Evolutionary conservation across 1,140 invertebrate species (phyloP), one percentile per base, ranked within the genome.

Genomic region (Brachionus angularis): DNA sequence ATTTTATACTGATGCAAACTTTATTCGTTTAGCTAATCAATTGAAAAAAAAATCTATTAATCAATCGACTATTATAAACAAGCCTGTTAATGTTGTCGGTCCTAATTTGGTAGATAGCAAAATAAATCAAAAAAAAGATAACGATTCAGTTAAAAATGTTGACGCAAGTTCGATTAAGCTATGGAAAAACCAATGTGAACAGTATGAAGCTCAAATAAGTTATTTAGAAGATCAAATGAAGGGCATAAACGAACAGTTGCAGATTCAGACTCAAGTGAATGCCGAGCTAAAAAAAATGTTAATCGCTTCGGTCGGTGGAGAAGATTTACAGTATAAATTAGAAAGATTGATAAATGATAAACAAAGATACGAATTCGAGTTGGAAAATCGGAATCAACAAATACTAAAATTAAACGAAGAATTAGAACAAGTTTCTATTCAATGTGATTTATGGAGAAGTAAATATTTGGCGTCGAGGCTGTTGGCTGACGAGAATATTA

Each of bases 371-470:
- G 89, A 91, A 0, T 84, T 88, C 74, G 90, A 92, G 39, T 82
- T 96, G 39, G 81, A 91, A 0, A 90, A 46, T 88, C 89, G 8
- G 87, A 91, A 79, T 87, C 89, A 79, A 82, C 93, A 42, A 88
- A 87, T 49, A 79, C n/a, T n/a, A n/a, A n/a, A 80, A 71, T 91
- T 93, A 81, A 89, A 90, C 79, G 91, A 95, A 79, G 89, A 93
- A 83, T 89, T 91, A 2, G 92, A 95, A 78, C 91, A 89, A 84
- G 80, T 95, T 23, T 89, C 90, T 25, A 90, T 91, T 2, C 91
- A 94, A 76, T 92, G 91, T 80, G 91, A 96, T 84, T 90, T 95
- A 64, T 95, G 91, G 91, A 86, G 91, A 73, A 93, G 90, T 76
- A 95, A 95, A 86, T 96, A 92, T 82, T 82, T 95, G 74, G 91